A percentile compares a stretch with the other conserved stretches of the same genome.
These are phyloP conservation scores for Saguinus midas DNA, from an alignment of 2,113 vertebrate genomes.

Conservation along the genomic window DNA sequence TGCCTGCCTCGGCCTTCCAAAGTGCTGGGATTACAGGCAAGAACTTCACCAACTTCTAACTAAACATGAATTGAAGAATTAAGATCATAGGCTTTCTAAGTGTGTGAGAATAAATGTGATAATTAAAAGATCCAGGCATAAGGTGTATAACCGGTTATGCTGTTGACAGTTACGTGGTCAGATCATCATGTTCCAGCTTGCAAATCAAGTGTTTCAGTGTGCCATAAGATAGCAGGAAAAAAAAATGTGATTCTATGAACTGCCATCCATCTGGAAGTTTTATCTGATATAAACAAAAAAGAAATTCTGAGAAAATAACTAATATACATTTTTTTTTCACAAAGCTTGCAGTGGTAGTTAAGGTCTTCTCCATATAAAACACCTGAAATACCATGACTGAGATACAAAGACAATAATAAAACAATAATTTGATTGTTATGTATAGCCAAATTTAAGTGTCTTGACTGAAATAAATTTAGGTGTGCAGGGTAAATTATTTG, in stretches of 20 bases:
- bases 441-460: not conserved
- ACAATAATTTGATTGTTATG: not conserved
- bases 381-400: not conserved
- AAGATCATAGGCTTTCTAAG: constrained; percentile 24
- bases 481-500: not conserved
- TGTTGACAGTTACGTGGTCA: constrained; percentile 33
- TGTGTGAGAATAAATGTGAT: constrained; percentile 12
- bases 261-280: constrained; percentile 49
- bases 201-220: constrained; percentile 11
- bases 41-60: constrained; percentile 22
- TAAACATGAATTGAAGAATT: not conserved
- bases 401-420: not conserved
- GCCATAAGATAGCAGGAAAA: constrained; percentile 19
- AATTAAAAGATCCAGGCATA: not conserved
- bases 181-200: not conserved
- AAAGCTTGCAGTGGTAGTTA: not conserved
- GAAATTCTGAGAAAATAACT: constrained; percentile 29
- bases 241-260: constrained; percentile 4
- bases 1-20: too few relatives aligned
- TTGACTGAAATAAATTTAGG: constrained; percentile 5
- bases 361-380: not conserved
- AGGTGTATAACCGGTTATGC: not conserved
- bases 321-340: not conserved
- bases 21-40: not conserved
- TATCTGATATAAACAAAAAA: not conserved